These are phyloP conservation scores for Heptranchias perlo DNA, from an alignment of 2,113 vertebrate species.

Conservation along the genomic window DNA sequence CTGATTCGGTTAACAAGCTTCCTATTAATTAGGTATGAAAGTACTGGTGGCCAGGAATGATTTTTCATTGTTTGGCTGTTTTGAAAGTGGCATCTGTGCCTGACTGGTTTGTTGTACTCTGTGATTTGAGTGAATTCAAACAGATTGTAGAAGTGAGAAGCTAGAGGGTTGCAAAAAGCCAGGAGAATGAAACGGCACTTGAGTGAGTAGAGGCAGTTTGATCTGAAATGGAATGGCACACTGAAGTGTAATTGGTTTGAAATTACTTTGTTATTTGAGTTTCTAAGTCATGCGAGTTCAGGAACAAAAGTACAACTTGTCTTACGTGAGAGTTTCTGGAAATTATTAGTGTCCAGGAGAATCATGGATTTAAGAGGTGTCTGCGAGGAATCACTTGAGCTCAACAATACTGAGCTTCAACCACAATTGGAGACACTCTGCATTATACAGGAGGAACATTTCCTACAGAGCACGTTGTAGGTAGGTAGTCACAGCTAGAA, in stretches of 20 bases:
- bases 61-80: not conserved
- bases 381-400: not conserved
- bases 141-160: not conserved
- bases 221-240: not conserved
- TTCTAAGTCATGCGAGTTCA: not conserved
- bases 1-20: not conserved
- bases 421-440: not conserved
- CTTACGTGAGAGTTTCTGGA: not conserved
- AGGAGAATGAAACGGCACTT: no score
- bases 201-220: not conserved
- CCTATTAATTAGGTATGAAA: not conserved
- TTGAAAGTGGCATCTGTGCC: not conserved
- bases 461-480: not conserved
- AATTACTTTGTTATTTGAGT: not conserved
- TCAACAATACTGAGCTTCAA: not conserved
- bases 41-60: not conserved
- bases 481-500: not conserved
- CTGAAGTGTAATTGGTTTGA: not conserved
- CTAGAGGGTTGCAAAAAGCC: not conserved
- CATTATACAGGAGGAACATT: not conserved
- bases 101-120: not conserved
- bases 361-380: not conserved
- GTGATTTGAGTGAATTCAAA: not conserved
- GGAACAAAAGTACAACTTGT: not conserved
- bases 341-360: not conserved